These are phyloP conservation scores for Ciconia boyciana DNA, from an alignment of 2,113 vertebrate genomes.

Conservation along the genomic window DNA sequence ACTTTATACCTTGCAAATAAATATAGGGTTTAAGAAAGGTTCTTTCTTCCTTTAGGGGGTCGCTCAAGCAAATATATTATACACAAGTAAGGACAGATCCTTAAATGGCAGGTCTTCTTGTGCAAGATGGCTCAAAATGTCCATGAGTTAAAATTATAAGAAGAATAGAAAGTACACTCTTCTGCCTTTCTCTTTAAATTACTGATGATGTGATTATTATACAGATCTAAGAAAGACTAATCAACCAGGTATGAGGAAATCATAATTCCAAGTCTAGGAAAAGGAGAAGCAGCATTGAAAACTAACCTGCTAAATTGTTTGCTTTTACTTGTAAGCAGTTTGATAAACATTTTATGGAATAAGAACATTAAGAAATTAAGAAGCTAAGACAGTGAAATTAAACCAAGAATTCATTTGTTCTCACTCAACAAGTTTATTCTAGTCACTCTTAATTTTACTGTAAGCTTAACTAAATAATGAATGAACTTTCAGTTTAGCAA, in stretches of 20 bases:
- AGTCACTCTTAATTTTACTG: not conserved
- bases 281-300: conserved; percentile 9
- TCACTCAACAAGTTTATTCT: not conserved
- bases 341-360: not conserved
- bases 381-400: not conserved
- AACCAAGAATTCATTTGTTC: not conserved
- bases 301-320: not conserved
- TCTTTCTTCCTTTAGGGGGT: not conserved
- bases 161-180: not conserved
- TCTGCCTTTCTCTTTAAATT: not conserved
- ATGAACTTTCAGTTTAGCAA: not conserved
- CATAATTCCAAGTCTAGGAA: not conserved
- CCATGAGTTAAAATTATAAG: not conserved
- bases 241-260: not conserved
- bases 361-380: not conserved
- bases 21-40: not conserved
- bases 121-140: not conserved
- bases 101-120: not conserved
- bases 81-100: not conserved
- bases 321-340: not conserved
- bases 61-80: not conserved
- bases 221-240: not conserved
- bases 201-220: not conserved
- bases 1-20: not conserved
- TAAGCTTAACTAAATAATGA: not conserved